phyloP scores from a whole-genome alignment of 2,797 vertebrate genomes.

The Leptodactylus fallax region DNA sequence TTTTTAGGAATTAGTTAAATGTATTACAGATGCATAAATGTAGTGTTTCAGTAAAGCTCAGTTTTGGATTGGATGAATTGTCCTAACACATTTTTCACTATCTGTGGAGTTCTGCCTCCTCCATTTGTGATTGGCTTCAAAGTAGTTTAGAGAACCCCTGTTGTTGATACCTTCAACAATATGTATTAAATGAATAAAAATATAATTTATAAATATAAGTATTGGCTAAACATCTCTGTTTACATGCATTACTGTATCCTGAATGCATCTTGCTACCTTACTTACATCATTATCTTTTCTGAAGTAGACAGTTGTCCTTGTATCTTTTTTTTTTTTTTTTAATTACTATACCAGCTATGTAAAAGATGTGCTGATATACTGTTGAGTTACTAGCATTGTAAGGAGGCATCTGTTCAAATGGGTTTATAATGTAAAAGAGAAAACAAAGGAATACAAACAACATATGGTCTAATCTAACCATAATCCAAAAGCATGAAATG shows the following conservation, averaged over 20 bases:
- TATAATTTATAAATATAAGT: no score
- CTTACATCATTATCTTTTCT: not conserved
- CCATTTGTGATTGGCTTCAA: no score
- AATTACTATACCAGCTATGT: not conserved
- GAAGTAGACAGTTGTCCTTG: not conserved
- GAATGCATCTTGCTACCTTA: not conserved
- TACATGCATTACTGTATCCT: not conserved
- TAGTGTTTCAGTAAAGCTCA: no score
- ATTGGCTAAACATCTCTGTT: no score
- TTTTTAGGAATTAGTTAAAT: no score
- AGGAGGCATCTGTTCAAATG: slow-evolving; percentile 45
- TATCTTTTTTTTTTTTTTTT: not conserved
- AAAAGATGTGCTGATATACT: not conserved
- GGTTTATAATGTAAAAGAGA: slow-evolving; percentile 14
- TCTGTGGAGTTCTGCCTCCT: no score
- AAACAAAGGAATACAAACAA: slow-evolving; percentile 19
- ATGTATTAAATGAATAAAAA: no score
- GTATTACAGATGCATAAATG: no score
- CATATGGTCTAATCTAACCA: slow-evolving; percentile 44
- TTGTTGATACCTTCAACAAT: no score
- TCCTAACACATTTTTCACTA: no score
- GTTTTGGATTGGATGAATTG: no score
- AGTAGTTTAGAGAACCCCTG: no score
- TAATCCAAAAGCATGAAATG: not conserved
- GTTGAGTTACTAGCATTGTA: not conserved